Conservation (phyloP, 2,888 invertebrate genomes). For the Chrysotoxum bicinctum region DNA sequence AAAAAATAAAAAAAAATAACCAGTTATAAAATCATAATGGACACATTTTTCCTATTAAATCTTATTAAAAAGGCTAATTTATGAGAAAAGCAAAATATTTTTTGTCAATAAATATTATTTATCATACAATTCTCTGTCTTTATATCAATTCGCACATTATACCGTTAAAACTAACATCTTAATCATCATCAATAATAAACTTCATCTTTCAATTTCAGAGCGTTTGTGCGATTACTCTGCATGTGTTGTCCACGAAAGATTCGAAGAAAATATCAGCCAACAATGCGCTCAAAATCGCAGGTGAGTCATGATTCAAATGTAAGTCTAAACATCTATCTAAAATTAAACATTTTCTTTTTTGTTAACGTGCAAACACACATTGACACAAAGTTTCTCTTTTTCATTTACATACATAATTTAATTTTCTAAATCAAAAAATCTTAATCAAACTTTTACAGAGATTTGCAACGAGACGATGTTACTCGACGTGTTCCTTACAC, state of each 20-base stretch:
- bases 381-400: conserved; percentile 20
- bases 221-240: conserved; percentile 95
- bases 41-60: no score
- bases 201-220: conserved; percentile 86
- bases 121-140: no score
- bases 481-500: conserved; percentile 90
- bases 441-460: conserved; percentile 84
- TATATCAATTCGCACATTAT: no score
- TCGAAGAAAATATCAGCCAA: conserved; percentile 91
- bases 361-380: conserved; percentile 47
- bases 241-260: conserved; percentile 93
- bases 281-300: conserved; percentile 93
- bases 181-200: no score
- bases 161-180: no score
- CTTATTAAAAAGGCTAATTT: no score
- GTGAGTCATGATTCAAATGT: conserved; percentile 82
- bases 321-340: background rate
- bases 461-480: conserved; percentile 90
- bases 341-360: background rate
- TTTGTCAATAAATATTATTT: no score
- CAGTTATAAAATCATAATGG: no score
- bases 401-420: conserved; percentile 2
- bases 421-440: conserved; percentile 63
- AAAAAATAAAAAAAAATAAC: no score
- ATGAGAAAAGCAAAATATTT: no score